Evolutionary conservation across 2,113 vertebrate species (phyloP), one percentile per base, ranked within the genome.

Genomic region (Crypturellus undulatus): DNA sequence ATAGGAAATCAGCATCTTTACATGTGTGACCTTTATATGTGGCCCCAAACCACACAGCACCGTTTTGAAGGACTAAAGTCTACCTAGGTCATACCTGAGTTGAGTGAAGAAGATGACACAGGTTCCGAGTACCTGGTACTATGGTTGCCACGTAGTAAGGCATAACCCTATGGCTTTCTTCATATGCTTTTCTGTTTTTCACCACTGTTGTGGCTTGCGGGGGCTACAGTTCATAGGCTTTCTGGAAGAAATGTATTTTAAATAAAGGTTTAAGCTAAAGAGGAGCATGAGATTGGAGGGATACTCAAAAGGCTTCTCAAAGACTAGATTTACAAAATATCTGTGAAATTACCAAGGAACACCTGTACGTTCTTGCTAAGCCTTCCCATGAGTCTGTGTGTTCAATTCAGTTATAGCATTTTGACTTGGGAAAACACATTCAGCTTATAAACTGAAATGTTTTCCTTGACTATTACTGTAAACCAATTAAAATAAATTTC

Each of bases 101-200:
- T 83, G 24, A 34, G 36, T 60, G 40, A 70, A 56, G 45, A 86
- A 65, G 64, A 36, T 26, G 64, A 78, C 38, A 43, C 0, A 2
- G 17, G 8, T 34, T 90, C 38, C 45, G 38, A 78, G 51, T 10
- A 78, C 58, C 7, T 51, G 58, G 54, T 15, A 83, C 79, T 4
- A 42, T 0, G 0, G 18, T n/a, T 32, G 49, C 43, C n/a, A 63
- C 43, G n/a, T 0, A 0, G 28, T 67, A 82, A 14, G 26, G n/a
- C 43, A 59, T 4, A 73, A 34, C 21, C 26, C 77, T 40, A 12
- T 26, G 19, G 18, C 12, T 73, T 88, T 45, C 36, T 72, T 3
- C 1, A 4, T 26, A 9, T 2, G 21, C 38, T 71, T 85, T 72
- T 73, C 45, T 1, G 0, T 12, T 49, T 54, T 77, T 88, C 56